Base-by-base conservation (phyloP, 2,113 vertebrate species). In the Protomyctophum bolini region DNA sequence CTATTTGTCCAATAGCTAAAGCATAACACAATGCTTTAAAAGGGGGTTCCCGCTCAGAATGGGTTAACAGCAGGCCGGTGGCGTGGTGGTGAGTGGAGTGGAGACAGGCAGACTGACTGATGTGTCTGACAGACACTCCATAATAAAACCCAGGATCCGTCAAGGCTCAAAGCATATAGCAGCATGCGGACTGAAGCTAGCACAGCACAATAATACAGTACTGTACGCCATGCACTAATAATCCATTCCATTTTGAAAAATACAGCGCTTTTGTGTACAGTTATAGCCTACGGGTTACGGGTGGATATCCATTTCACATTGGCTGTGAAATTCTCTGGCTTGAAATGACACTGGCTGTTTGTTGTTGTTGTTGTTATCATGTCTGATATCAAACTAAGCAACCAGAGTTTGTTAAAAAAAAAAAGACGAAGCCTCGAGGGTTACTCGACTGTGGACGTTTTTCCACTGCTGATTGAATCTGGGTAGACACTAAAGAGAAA, bases 121-220 rank as follows among this genome's bases (percentile, higher is more conserved):
- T 80, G 73, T 76, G 63, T 64, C 75, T 67, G 73, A 81, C 79
- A 77, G 68, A 68, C 76, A 57, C 73, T 85, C 76, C 72, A 79
- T 85, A 79, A 21, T 21, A 21, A 21, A 21, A 80, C 68, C 74
- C 69, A 73, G 71, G 74, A 83, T 70, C 81, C 70, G 81, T 79
- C 73, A 64, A 71, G 62, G 69, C 76, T 68, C 45, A 54, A 63
- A 69, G 81, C 81, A 47, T 21, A 41, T 6, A 63, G 79, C 73
- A 15, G 68, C 54, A 47, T 55, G 65, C 66, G 72, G 73, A 70
- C 55, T 60, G 75, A 65, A 63, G 66, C 45, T 71, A 57, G 46
- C 72, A 63, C 8, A 10, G 66, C 3, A 10, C 10, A 63, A 41
- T 41, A 41, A 80, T 82, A 82, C 21, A 21, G 21, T 71, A 80